Conservation (phyloP, 2,797 vertebrate genomes). For the Setipinna tenuifilis region DNA sequence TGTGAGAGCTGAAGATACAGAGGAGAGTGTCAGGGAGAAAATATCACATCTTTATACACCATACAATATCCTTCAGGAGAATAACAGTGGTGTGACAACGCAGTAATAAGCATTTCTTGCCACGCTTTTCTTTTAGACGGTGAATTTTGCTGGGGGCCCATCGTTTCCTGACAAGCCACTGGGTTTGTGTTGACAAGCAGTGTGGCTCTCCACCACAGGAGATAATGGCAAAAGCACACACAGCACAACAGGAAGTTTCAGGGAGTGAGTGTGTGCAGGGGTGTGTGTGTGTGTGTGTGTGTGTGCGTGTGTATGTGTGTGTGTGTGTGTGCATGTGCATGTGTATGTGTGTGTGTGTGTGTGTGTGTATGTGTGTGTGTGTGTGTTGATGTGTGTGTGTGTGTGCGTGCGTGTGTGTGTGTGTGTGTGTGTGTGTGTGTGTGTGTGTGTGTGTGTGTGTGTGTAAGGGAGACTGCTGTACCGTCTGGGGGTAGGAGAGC, state of each 20-base stretch:
- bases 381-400: not conserved
- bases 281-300: no score
- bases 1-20: not conserved
- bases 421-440: conserved; percentile 18
- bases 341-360: not conserved
- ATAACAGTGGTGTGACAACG: not conserved
- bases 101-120: not conserved
- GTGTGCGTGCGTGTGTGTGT: not conserved
- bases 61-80: not conserved
- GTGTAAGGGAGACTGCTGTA: conserved; percentile 52
- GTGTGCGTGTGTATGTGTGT: not conserved
- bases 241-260: conserved; percentile 37
- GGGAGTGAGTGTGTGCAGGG: not conserved
- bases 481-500: conserved; percentile 88
- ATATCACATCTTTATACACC: not conserved
- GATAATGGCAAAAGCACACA: conserved; percentile 40
- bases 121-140: not conserved
- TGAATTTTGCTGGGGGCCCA: not conserved
- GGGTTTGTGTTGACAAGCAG: not conserved
- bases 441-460: not conserved
- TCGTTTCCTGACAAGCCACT: conserved; percentile 26
- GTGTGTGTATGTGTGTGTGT: not conserved
- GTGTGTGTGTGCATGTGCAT: not conserved
- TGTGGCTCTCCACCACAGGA: not conserved
- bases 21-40: not conserved